These are phyloP conservation scores for Saturnia japonica DNA, from an alignment of 2,888 invertebrate species.

Conservation along the genomic window DNA sequence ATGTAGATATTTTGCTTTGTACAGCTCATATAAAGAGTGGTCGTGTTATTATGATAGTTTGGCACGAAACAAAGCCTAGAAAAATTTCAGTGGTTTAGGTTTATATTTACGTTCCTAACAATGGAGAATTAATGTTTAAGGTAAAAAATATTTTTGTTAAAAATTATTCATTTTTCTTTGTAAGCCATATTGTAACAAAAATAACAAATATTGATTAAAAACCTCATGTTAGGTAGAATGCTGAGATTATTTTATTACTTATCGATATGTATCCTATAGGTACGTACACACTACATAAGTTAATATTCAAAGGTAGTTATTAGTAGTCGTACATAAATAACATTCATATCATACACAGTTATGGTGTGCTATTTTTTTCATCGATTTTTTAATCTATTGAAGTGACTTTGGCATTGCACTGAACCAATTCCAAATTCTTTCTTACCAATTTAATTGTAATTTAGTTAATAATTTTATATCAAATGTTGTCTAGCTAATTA, in stretches of 20 bases:
- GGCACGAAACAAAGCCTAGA: slow-evolving; percentile 3
- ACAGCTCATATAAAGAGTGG: background rate
- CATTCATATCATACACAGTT: background rate
- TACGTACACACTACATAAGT: background rate
- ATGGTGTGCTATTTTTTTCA: background rate
- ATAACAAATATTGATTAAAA: background rate
- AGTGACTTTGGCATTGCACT: slow-evolving; percentile 14
- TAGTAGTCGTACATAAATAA: background rate
- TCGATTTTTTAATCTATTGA: background rate
- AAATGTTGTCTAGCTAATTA: slow-evolving; percentile 13
- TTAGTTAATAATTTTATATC: slow-evolving; percentile 5
- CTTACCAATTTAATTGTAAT: background rate
- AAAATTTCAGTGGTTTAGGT: background rate
- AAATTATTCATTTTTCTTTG: background rate
- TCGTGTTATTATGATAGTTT: slow-evolving; percentile 2
- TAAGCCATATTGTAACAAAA: background rate
- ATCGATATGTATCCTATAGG: background rate
- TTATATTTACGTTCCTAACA: background rate
- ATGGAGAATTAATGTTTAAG: background rate
- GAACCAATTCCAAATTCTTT: slow-evolving; percentile 3
- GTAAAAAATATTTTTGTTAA: background rate
- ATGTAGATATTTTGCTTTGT: background rate
- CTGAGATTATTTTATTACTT: background rate
- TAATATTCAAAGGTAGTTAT: background rate
- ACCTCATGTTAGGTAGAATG: background rate